Evolutionary conservation across 2,888 invertebrate genomes (phyloP).

Genomic region (Heliconius erato): DNA sequence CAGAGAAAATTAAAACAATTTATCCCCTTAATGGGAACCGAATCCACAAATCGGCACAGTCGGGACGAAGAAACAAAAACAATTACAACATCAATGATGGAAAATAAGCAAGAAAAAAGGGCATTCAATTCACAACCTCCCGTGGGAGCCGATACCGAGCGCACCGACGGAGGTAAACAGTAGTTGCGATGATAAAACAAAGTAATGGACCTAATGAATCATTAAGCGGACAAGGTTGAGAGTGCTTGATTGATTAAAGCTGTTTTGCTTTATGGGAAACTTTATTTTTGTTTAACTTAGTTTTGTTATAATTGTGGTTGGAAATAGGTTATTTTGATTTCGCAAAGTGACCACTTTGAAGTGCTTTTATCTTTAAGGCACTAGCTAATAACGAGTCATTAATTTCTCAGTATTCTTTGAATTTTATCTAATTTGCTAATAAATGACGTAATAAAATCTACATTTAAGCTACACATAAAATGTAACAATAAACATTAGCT

Average conservation of each 20-base stretch:
- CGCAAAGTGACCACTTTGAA: background rate
- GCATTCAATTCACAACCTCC: conserved; percentile 2
- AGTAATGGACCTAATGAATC: conserved; percentile 46
- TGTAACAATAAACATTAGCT: background rate
- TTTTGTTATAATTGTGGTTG: background rate
- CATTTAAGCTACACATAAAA: background rate
- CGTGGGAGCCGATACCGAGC: conserved; percentile 27
- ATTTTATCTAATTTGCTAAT: background rate
- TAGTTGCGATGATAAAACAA: conserved; percentile 43
- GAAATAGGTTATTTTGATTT: background rate
- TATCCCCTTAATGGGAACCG: no score
- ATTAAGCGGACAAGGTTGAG: conserved; percentile 37
- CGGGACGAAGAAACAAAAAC: no score
- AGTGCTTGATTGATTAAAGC: conserved; percentile 41
- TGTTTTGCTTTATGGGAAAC: conserved; percentile 33
- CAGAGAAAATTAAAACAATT: no score
- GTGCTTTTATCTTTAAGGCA: no score
- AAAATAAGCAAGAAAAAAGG: conserved; percentile 5
- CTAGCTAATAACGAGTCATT: no score
- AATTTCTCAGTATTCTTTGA: background rate
- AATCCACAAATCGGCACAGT: no score
- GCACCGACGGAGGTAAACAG: conserved; percentile 39
- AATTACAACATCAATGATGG: background rate
- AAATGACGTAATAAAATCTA: background rate
- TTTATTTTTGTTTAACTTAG: background rate